Base-by-base conservation (phyloP, 2,888 invertebrate species). In the Diarsia mendica region DNA sequence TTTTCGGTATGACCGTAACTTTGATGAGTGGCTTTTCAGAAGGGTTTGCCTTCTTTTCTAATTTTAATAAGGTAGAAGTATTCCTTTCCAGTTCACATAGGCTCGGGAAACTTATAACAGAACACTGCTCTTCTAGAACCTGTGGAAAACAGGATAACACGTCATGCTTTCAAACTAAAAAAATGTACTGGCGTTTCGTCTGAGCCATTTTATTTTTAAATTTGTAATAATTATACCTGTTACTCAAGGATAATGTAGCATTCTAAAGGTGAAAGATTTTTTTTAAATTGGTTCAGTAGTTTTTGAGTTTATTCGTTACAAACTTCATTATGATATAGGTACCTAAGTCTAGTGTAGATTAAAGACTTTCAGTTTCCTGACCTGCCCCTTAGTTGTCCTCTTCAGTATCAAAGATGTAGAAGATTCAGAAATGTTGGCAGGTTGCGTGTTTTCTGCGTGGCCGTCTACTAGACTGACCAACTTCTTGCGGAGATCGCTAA, bases 1-100 rank as follows among this genome's bases (percentile, higher is more conserved):
- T 73, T 85, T 91, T 93, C 13, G 94, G 94, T 81, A 92, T 91
- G 0, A 95, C 91, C 8, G 92, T 94, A 4, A 95, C 92, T 90
- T 92, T 90, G 67, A 95, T 93, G 2, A 93, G 71, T 2, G 93
- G 94, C 79, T 90, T 92, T 9, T 87, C 79, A 68, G 76, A 75
- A 60, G 65, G 28, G 11, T 58, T 61, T 33, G 58, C 18, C 68
- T 60, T 58, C 74, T 71, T 55, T 23, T 71, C 72, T n/a, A 67
- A 61, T 76, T 75, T 53, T 44, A 69, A 33, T 18, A 67, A 53
- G 58, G 71, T 8, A 53, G 63, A 23, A 64, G 58, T 80, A 67
- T 70, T 58, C 67, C 80, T 70, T 66, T 70, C 78, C 55, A 75
- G 73, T 66, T 67, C 69, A 23, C 83, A 74, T 58, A 86, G 75